Evolutionary conservation across 2,797 vertebrate species (phyloP).

Genomic region (Crypturellus tataupa): DNA sequence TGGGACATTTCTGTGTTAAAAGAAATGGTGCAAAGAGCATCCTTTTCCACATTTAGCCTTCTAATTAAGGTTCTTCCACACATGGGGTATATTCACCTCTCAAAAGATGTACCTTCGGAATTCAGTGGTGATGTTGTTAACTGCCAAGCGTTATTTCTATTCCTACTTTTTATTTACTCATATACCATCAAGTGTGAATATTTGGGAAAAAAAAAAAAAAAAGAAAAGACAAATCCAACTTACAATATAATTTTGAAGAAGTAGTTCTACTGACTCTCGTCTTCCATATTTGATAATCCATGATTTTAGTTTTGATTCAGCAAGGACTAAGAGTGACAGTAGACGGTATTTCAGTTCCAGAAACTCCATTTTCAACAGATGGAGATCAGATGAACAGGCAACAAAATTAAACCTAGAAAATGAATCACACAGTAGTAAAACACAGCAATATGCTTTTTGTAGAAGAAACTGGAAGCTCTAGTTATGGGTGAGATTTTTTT

Average conservation of each 20-base stretch:
- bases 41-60: not conserved
- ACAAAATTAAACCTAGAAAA: slow-evolving; percentile 93
- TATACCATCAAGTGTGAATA: not conserved
- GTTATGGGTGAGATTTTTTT: slow-evolving; percentile 1
- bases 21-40: not conserved
- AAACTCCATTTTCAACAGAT: slow-evolving; percentile 98
- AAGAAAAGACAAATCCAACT: slow-evolving; percentile 69
- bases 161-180: not conserved
- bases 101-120: not conserved
- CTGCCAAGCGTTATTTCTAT: not conserved
- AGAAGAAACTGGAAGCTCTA: slow-evolving; percentile 36
- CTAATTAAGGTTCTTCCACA: not conserved
- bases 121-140: not conserved
- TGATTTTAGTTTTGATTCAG: slow-evolving; percentile 97
- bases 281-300: slow-evolving; percentile 99
- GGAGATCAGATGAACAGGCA: slow-evolving; percentile 92
- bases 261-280: slow-evolving; percentile 92
- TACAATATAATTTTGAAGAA: slow-evolving; percentile 95
- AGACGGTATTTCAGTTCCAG: slow-evolving; percentile 97
- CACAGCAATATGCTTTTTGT: slow-evolving; percentile 39
- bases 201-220: not conserved
- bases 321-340: slow-evolving; percentile 93
- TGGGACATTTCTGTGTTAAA: not conserved
- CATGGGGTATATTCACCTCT: not conserved
- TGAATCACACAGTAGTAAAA: slow-evolving; percentile 64